Conservation (phyloP, 2,888 invertebrate genomes). For the Rhodophaea formosa region DNA sequence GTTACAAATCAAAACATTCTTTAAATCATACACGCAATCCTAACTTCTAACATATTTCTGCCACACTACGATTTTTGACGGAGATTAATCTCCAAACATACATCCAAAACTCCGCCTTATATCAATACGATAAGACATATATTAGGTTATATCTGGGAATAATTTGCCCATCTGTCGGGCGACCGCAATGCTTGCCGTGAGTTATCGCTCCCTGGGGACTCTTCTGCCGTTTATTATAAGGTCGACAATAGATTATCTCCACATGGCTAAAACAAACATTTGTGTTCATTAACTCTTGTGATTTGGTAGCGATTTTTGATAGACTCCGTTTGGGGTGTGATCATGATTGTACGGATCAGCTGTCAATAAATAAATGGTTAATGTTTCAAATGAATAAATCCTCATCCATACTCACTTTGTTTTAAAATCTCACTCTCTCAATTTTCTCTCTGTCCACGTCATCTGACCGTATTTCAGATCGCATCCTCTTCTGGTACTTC, state of each 20-base stretch:
- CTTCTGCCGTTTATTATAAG: constrained; percentile 23
- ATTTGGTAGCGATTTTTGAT: constrained; percentile 14
- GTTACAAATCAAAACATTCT: background rate
- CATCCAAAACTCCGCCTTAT: constrained; percentile 1
- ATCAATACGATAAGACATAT: background rate
- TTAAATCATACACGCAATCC: background rate
- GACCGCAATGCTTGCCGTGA: constrained; percentile 30
- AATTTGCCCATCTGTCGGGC: constrained; percentile 15
- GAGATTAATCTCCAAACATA: background rate
- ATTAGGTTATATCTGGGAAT: background rate
- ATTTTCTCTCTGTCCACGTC: too few species aligned
- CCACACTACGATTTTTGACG: constrained; percentile 11
- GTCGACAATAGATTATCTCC: constrained; percentile 25
- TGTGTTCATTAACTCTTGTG: constrained; percentile 26
- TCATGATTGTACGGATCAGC: constrained; percentile 2
- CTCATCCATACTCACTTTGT: too few species aligned
- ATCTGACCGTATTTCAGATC: too few species aligned
- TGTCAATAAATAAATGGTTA: background rate
- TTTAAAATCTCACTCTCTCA: too few species aligned
- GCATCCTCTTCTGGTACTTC: too few species aligned
- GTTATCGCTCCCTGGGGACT: constrained; percentile 39
- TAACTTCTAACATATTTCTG: constrained; percentile 7
- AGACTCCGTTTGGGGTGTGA: constrained; percentile 13
- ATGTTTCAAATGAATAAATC: background rate
- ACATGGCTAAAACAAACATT: constrained; percentile 27